Base-by-base conservation (phyloP, 1,140 invertebrate genomes). In the Lethrus apterus region DNA sequence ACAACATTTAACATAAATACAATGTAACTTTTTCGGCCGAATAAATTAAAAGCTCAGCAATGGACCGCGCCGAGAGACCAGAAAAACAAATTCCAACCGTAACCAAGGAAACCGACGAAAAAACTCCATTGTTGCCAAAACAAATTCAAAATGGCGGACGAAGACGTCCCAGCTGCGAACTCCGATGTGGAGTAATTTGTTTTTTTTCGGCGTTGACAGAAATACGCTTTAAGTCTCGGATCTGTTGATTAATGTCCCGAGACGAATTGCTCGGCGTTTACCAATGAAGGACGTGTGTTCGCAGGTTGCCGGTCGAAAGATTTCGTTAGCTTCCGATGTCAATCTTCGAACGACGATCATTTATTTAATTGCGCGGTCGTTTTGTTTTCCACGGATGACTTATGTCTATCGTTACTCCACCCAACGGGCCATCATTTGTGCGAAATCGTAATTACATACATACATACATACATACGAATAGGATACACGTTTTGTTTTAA, bases 81-180 rank as follows among this genome's bases (percentile, higher is more conserved):
- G n/a, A n/a, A n/a, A n/a, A n/a, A n/a, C n/a, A n/a, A n/a, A n/a
- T n/a, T n/a, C n/a, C n/a, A n/a, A n/a, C n/a, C n/a, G n/a, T n/a
- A n/a, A n/a, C n/a, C n/a, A n/a, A n/a, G n/a, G n/a, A n/a, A n/a
- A n/a, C n/a, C n/a, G n/a, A n/a, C n/a, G n/a, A n/a, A n/a, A n/a
- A n/a, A n/a, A n/a, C n/a, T 44, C 56, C 54, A 59, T 59, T 59
- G 57, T 59, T 54, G 57, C 35, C 49, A 46, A 54, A 55, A 56
- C 54, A 46, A 58, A 60, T 60, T 57, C 58, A 60, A 60, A 58
- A 60, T 60, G 58, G 58, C 56, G 49, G 50, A 29, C 48, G 38
- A 36, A 34, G 44, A 54, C 48, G 38, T 52, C 42, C 43, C 50
- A 51, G 52, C 46, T 44, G 48, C 50, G 52, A 52, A 55, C 49